phyloP scores from a whole-genome alignment of 2,113 vertebrate species.

The Actenoides lindsayi region DNA sequence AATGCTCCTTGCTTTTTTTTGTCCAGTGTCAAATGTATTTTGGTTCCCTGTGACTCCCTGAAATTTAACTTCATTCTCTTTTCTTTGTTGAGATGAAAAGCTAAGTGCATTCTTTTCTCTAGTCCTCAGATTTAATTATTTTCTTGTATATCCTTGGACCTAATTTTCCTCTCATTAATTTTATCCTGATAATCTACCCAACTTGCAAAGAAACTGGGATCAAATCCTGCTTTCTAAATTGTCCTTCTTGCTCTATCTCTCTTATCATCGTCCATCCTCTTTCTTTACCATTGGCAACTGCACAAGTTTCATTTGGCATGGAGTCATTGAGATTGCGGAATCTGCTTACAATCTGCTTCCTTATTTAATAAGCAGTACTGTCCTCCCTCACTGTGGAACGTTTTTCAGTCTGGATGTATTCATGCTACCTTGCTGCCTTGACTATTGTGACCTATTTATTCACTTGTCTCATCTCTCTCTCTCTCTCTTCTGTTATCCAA shows the following conservation, averaged over 20 bases:
- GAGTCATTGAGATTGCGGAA: background rate
- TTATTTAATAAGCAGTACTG: conserved; percentile 23
- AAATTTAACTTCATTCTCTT: background rate
- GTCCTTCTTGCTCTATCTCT: background rate
- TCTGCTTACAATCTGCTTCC: conserved; percentile 36
- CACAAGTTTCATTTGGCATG: background rate
- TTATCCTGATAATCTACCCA: background rate
- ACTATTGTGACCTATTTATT: background rate
- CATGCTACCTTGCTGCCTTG: background rate
- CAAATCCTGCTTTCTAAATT: background rate
- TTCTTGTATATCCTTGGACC: background rate
- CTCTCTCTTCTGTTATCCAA: background rate
- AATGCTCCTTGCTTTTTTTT: background rate
- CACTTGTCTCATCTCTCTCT: background rate
- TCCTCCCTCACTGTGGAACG: background rate
- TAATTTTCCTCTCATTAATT: background rate
- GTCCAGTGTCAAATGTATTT: background rate
- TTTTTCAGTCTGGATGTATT: conserved; percentile 22
- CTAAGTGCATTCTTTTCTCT: background rate
- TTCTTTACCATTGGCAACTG: background rate
- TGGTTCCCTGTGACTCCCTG: background rate
- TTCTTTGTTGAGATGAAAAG: background rate
- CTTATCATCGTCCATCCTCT: background rate
- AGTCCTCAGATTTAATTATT: background rate
- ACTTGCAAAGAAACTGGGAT: background rate